phyloP scores from a whole-genome alignment of 92 coral and sea anemone genomes.

The Micromussa lordhowensis region DNA sequence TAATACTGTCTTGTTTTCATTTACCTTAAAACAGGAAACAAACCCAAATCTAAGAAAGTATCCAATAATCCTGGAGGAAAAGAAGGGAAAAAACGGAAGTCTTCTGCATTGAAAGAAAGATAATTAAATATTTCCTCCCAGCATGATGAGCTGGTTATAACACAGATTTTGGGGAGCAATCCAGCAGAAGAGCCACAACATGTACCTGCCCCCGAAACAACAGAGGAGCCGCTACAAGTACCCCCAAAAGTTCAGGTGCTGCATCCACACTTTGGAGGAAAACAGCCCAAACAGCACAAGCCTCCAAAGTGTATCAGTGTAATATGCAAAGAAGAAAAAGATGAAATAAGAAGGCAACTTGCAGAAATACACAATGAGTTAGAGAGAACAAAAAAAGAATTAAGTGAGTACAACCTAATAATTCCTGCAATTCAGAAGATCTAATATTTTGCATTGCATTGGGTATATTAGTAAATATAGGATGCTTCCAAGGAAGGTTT shows the following conservation, averaged over 20 bases:
- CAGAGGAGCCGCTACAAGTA: too few species aligned
- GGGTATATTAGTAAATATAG: not conserved
- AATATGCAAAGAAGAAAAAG: conserved; percentile 47
- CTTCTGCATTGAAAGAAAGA: conserved; percentile 7
- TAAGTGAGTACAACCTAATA: conserved; percentile 15
- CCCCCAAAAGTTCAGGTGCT: not conserved
- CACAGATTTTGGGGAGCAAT: conserved; percentile 32
- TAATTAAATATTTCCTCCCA: conserved; percentile 30
- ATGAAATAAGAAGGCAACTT: conserved; percentile 9
- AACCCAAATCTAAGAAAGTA: conserved; percentile 21
- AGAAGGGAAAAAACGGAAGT: not conserved
- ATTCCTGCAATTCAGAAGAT: conserved; percentile 9
- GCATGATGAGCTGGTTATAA: conserved; percentile 38
- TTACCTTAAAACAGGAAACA: conserved; percentile 4
- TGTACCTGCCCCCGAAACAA: too few species aligned
- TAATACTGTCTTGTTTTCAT: not conserved
- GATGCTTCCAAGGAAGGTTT: not conserved
- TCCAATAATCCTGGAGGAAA: conserved; percentile 9
- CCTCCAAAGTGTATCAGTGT: conserved; percentile 54
- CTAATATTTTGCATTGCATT: not conserved
- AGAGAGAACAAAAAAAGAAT: conserved; percentile 18
- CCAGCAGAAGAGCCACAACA: not conserved
- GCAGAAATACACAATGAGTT: not conserved
- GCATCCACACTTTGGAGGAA: conserved; percentile 67
- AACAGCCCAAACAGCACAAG: conserved; percentile 50